phyloP scores from a whole-genome alignment of 2,888 invertebrate genomes.

The Rhimphoctona megacephalus region DNA sequence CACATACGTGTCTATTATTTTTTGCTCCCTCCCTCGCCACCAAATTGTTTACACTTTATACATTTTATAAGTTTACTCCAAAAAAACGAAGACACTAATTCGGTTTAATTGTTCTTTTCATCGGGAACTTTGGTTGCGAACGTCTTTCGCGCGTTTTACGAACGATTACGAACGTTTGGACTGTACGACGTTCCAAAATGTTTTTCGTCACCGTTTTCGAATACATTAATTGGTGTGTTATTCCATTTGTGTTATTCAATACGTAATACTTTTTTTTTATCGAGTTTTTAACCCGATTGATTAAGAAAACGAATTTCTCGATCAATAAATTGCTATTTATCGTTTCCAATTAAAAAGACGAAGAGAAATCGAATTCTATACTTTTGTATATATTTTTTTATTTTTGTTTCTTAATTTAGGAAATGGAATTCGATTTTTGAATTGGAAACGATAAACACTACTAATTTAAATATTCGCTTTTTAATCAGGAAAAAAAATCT shows the following conservation, averaged over 20 bases:
- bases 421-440: too few relatives aligned
- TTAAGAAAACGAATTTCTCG: background rate
- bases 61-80: background rate
- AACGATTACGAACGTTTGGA: conserved; percentile 20
- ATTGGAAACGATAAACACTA: background rate
- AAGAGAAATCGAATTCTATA: background rate
- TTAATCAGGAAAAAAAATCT: background rate
- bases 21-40: background rate
- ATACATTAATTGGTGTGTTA: background rate
- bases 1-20: background rate
- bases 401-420: too few relatives aligned
- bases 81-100: background rate
- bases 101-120: background rate
- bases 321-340: too few relatives aligned
- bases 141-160: conserved; percentile 15
- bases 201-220: background rate
- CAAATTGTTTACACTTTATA: background rate
- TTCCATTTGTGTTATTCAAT: background rate
- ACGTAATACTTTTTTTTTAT: background rate
- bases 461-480: background rate
- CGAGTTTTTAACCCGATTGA: background rate
- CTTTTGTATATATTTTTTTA: background rate
- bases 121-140: background rate
- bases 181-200: background rate
- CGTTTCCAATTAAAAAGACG: too few relatives aligned